Evolutionary conservation across 2,113 vertebrate species (phyloP).

Genomic region (Gnathonemus echidnorhynchus): DNA sequence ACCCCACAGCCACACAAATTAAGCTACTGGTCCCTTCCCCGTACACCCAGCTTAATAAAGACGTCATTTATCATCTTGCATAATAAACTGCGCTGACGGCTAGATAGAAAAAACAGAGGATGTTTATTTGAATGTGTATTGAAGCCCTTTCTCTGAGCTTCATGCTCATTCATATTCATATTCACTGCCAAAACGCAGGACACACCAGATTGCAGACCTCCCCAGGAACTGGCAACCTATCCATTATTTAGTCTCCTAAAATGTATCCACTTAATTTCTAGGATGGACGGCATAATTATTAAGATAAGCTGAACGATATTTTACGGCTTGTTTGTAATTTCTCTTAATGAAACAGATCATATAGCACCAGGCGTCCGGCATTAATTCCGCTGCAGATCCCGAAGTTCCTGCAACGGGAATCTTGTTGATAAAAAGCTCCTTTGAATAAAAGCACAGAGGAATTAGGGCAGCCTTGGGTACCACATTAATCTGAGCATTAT

Average conservation of each 20-base stretch:
- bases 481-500: constrained; percentile 23
- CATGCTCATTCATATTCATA: background rate
- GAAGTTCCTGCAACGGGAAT: constrained; percentile 23
- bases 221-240: background rate
- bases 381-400: background rate
- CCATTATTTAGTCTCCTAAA: constrained; percentile 4
- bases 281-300: constrained; percentile 11
- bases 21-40: background rate
- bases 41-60: background rate
- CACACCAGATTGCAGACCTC: background rate
- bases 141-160: background rate
- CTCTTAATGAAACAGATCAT: constrained; percentile 17
- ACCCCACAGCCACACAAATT: background rate
- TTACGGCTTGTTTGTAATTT: constrained; percentile 22
- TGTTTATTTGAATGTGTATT: background rate
- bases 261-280: background rate
- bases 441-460: constrained; percentile 33
- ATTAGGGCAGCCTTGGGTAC: constrained; percentile 13
- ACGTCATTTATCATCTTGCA: background rate
- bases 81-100: background rate
- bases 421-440: constrained; percentile 29
- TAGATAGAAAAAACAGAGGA: background rate
- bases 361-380: background rate
- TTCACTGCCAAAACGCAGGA: background rate
- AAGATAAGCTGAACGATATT: background rate